Evolutionary conservation across 1,140 invertebrate genomes (phyloP).

Genomic region (Argopecten irradians): DNA sequence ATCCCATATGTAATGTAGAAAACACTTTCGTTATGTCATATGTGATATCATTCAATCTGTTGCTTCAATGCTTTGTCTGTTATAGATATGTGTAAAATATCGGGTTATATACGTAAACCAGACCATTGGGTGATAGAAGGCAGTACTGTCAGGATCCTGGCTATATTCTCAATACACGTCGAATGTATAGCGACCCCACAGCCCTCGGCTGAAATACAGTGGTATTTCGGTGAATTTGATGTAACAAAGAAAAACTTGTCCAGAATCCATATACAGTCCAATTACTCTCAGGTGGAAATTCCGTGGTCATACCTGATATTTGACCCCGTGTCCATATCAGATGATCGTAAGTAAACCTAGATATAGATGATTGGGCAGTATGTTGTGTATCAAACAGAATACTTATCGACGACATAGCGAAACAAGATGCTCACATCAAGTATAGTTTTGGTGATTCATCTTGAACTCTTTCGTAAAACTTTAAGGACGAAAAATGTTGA

Average conservation of each 20-base stretch:
- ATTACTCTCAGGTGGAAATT: neutral
- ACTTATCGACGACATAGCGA: too few relatives aligned
- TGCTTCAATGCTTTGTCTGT: too few relatives aligned
- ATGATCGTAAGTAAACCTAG: neutral
- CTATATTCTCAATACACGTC: neutral
- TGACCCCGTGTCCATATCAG: neutral
- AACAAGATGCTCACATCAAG: too few relatives aligned
- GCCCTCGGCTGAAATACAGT: neutral
- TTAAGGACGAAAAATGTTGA: too few relatives aligned
- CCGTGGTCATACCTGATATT: neutral
- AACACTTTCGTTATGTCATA: too few relatives aligned
- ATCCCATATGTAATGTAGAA: too few relatives aligned
- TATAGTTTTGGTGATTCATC: too few relatives aligned
- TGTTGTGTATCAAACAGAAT: too few relatives aligned
- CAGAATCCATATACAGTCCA: neutral
- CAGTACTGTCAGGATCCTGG: neutral
- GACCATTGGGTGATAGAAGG: neutral
- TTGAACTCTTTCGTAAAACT: too few relatives aligned
- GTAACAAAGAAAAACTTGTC: neutral
- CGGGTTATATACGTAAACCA: neutral
- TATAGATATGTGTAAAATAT: neutral
- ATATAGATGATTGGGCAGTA: too few relatives aligned
- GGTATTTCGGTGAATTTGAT: neutral
- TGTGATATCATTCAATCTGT: too few relatives aligned
- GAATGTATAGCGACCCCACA: neutral